Evolutionary conservation across 2,888 invertebrate genomes (phyloP).

Genomic region (Tachina fera): DNA sequence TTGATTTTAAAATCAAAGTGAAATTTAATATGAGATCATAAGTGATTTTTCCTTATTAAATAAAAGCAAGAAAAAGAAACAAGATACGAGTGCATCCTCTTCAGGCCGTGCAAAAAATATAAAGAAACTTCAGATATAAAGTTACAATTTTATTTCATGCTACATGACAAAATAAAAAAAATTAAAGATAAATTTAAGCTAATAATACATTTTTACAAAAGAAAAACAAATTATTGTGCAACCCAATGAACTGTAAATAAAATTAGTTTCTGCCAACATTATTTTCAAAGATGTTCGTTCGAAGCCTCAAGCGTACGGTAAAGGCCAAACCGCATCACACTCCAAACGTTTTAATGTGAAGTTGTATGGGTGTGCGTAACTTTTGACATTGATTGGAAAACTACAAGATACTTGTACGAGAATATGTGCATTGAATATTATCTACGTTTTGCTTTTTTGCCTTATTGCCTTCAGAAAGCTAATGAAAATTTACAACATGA

Average conservation of each 20-base stretch:
- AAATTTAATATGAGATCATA: conserved; percentile 31
- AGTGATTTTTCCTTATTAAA: conserved; percentile 21
- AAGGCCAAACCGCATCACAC: conserved; percentile 46
- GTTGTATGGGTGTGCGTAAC: neutral
- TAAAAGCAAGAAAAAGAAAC: neutral
- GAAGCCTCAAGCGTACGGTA: conserved; percentile 40
- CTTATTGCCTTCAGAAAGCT: conserved; percentile 12
- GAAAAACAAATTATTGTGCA: conserved; percentile 19
- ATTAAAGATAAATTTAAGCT: neutral
- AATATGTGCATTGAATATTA: too few relatives aligned
- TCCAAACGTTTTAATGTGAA: neutral
- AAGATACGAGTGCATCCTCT: neutral
- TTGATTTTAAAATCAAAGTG: conserved; percentile 11
- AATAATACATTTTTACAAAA: neutral
- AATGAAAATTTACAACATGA: conserved; percentile 64
- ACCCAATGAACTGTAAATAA: conserved; percentile 49
- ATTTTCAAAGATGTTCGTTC: conserved; percentile 1
- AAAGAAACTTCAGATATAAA: conserved; percentile 23
- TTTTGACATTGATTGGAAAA: conserved; percentile 28
- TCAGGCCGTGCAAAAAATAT: neutral
- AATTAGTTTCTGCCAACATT: conserved; percentile 16
- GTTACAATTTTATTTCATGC: conserved; percentile 11
- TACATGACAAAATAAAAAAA: conserved; percentile 18
- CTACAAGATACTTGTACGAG: conserved; percentile 7
- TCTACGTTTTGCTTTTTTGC: neutral